Evolutionary conservation across 2,888 invertebrate genomes (phyloP), one percentile per base, ranked within the genome.

Genomic region (Abrostola triplasia): DNA sequence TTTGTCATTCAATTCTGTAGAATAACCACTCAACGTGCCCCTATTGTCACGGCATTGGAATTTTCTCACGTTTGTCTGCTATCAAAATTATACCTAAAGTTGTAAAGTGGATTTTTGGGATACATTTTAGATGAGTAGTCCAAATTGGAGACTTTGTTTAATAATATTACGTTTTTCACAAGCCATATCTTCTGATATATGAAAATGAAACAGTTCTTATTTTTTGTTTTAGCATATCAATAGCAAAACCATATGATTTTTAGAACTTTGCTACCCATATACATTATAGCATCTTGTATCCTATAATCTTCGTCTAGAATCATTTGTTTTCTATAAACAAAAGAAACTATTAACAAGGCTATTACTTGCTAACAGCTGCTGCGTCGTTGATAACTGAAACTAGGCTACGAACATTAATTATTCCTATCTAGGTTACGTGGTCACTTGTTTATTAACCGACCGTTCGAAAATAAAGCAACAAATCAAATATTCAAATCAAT

Each of bases 1-100:
- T 88, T 90, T 91, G 89, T 90, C 66, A 83, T 86, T 84, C 84
- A 88, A 88, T 90, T 86, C 83, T 79, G 67, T 58, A 70, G 81
- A 81, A 82, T 81, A 76, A 78, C 76, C 79, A 77, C 79, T 83
- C 73, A 73, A 74, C 64, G 66, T 76, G 73, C 71, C 71, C 64
- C 75, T 75, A 80, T 85, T 85, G 84, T 84, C 71, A 70, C 55
- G 59, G 59, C 64, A 72, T 74, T 77, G 64, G 63, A 80, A 67
- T 70, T 77, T 80, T 76, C 76, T 72, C 73, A 71, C 79, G 78
- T 78, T 80, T 77, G 64, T 67, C 54, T 76, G 71, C 73, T 75
- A 77, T 79, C 76, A 66, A 77, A 74, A 77, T 65, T 68, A 63
- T 69, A 64, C 8, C 48, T 13, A 36, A 36, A 13, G 36, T 49